Conservation (phyloP, 2,888 invertebrate species). For the Drosophila prolongata region DNA sequence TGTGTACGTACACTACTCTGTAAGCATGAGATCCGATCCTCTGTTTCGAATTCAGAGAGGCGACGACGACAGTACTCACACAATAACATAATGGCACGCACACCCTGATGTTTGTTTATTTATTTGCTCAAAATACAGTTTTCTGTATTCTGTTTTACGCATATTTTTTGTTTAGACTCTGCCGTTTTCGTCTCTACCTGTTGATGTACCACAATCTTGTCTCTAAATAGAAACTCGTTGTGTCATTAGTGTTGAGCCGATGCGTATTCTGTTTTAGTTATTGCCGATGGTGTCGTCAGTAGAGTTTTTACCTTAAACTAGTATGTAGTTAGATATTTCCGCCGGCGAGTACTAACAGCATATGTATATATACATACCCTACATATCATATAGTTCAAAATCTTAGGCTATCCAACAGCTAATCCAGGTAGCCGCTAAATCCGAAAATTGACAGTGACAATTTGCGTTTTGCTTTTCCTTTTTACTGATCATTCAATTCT, state of each 20-base stretch:
- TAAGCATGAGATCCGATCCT: constrained; percentile 12
- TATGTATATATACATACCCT: too few species aligned
- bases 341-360: constrained; percentile 44
- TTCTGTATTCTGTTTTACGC: constrained; percentile 55
- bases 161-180: constrained; percentile 43
- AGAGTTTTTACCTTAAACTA: constrained; percentile 70
- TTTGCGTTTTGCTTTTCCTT: background rate
- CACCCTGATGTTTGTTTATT: constrained; percentile 41
- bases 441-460: background rate
- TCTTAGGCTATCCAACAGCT: background rate
- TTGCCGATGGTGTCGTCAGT: constrained; percentile 35
- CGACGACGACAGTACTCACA: constrained; percentile 20
- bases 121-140: constrained; percentile 56
- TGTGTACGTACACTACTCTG: background rate
- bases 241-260: constrained; percentile 64
- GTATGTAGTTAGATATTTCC: constrained; percentile 69
- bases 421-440: constrained; percentile 24
- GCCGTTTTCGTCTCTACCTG: constrained; percentile 61
- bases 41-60: constrained; percentile 12
- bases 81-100: constrained; percentile 16
- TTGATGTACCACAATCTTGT: constrained; percentile 75
- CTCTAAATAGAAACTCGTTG: constrained; percentile 76
- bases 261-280: constrained; percentile 17
- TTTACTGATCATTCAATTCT: background rate
- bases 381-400: constrained; percentile 13